Conservation (phyloP, 2,797 vertebrate genomes). For the Gouania willdenowi region DNA sequence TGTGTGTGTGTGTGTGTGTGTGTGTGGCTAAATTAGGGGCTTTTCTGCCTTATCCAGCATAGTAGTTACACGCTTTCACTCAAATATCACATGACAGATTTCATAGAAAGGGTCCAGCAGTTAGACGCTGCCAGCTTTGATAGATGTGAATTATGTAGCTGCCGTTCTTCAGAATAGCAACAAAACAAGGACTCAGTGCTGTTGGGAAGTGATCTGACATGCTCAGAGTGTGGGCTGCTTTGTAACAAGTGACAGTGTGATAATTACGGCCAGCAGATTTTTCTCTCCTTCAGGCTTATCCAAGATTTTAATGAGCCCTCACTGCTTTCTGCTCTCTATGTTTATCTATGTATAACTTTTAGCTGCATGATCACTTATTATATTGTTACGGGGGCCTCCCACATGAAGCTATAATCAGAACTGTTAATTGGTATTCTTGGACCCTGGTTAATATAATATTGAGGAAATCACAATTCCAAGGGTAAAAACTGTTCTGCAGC, state of each 20-base stretch:
- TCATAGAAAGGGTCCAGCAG: neutral
- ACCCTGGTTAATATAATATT: neutral
- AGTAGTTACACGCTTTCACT: slow-evolving; percentile 13
- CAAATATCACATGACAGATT: slow-evolving; percentile 8
- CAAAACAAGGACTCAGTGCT: slow-evolving; percentile 25
- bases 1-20: too few species aligned
- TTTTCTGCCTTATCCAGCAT: slow-evolving; percentile 5
- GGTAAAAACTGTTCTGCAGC: neutral
- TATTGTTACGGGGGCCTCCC: slow-evolving; percentile 25
- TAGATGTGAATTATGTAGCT: slow-evolving; percentile 10
- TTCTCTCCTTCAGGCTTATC: slow-evolving; percentile 18
- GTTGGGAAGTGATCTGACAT: slow-evolving; percentile 29
- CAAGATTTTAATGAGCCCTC: slow-evolving; percentile 50
- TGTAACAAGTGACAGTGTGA: slow-evolving; percentile 48
- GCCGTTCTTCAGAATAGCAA: slow-evolving; percentile 16
- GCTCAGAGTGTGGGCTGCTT: slow-evolving; percentile 37
- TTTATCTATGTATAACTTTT: slow-evolving; percentile 39
- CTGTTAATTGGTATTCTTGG: slow-evolving; percentile 32
- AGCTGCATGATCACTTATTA: slow-evolving; percentile 33
- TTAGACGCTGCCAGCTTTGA: neutral
- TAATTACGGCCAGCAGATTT: slow-evolving; percentile 52
- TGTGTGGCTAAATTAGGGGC: neutral
- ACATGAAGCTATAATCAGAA: slow-evolving; percentile 40
- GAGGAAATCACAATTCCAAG: neutral
- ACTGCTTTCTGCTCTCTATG: slow-evolving; percentile 9